A percentile compares a stretch with the other conserved stretches of the same genome.
These are phyloP conservation scores for Heliothis virescens DNA, from an alignment of 1,140 invertebrate genomes.

Conservation along the genomic window DNA sequence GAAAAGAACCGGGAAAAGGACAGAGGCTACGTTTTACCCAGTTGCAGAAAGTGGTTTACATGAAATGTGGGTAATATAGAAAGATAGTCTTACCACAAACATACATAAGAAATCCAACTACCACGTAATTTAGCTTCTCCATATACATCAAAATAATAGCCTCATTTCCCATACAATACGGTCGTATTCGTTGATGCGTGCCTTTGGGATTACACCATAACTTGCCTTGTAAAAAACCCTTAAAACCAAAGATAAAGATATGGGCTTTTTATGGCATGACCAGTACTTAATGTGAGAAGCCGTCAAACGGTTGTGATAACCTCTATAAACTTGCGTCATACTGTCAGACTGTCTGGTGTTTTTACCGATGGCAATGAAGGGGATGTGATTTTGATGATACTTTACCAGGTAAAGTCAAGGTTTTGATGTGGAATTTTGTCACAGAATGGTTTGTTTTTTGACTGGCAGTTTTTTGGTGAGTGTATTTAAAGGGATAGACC, in stretches of 20 bases:
- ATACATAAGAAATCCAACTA: background rate
- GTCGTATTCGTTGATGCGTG: slow-evolving; percentile 8
- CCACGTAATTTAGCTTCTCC: background rate
- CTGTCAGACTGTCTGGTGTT: background rate
- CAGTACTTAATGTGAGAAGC: slow-evolving; percentile 19
- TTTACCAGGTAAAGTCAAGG: too few relatives aligned
- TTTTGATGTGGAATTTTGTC: too few relatives aligned
- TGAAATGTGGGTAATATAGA: background rate
- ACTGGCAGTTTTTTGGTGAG: too few relatives aligned
- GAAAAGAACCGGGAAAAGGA: too few relatives aligned
- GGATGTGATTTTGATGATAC: too few relatives aligned
- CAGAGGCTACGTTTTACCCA: too few relatives aligned
- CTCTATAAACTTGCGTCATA: background rate
- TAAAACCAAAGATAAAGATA: slow-evolving; percentile 23
- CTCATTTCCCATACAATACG: background rate
- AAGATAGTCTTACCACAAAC: background rate
- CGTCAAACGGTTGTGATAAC: slow-evolving; percentile 6
- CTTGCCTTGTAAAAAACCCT: slow-evolving; percentile 30
- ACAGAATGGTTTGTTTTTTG: too few relatives aligned
- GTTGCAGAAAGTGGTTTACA: too few relatives aligned
- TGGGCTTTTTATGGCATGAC: slow-evolving; percentile 16
- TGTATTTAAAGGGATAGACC: too few relatives aligned
- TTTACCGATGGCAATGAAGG: background rate
- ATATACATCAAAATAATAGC: background rate
- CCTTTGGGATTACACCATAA: slow-evolving; percentile 11